These are phyloP conservation scores for Camponotus pennsylvanicus DNA, from an alignment of 1,140 invertebrate species.

Conservation along the genomic window DNA sequence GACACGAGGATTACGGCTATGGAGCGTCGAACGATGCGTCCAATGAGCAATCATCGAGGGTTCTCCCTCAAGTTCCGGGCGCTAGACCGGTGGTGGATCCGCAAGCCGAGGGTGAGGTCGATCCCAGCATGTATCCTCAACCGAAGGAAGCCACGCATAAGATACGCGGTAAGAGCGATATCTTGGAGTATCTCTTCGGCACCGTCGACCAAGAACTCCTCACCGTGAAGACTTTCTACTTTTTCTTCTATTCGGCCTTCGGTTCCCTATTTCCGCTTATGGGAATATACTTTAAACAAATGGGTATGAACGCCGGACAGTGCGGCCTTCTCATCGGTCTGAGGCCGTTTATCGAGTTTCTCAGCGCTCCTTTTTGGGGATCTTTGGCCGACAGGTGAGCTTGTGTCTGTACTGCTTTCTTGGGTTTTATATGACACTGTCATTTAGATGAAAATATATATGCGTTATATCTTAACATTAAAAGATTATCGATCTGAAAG, in stretches of 20 bases:
- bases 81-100: slow-evolving; percentile 91
- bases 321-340: slow-evolving; percentile 96
- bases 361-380: slow-evolving; percentile 99
- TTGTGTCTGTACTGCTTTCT: neutral
- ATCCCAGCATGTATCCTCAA: slow-evolving; percentile 91
- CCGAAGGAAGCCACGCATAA: slow-evolving; percentile 96
- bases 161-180: slow-evolving; percentile 93
- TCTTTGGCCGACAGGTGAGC: slow-evolving; percentile 95
- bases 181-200: slow-evolving; percentile 94
- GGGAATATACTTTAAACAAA: slow-evolving; percentile 99
- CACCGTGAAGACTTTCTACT: slow-evolving; percentile 98
- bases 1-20: slow-evolving; percentile 80
- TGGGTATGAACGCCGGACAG: slow-evolving; percentile 98
- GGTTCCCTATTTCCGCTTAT: slow-evolving; percentile 99
- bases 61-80: slow-evolving; percentile 77
- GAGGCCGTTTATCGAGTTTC: slow-evolving; percentile 98
- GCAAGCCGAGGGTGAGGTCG: slow-evolving; percentile 91
- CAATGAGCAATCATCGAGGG: slow-evolving; percentile 30
- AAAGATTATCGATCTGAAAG: neutral
- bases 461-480: neutral
- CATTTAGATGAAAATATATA: no score
- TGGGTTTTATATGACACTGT: no score
- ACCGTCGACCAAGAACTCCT: slow-evolving; percentile 95
- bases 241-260: slow-evolving; percentile 99
- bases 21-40: slow-evolving; percentile 40